A percentile compares a stretch with the other conserved stretches of the same genome.
Evolutionary conservation across 2,797 vertebrate genomes (phyloP).

Genomic region (Ctenochaetus hawaiiensis): DNA sequence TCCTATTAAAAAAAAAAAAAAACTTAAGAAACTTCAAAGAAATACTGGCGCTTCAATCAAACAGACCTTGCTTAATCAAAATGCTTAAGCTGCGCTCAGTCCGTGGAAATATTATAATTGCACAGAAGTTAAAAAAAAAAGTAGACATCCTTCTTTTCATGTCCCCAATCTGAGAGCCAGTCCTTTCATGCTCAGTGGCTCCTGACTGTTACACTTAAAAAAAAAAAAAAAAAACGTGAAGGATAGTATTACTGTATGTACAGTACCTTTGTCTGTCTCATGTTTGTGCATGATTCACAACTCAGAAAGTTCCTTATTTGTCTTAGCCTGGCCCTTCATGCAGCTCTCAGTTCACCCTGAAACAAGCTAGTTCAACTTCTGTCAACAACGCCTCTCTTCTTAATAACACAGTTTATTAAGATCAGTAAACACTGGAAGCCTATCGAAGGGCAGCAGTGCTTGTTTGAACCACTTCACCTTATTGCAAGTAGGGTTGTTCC

Average conservation of each 20-base stretch:
- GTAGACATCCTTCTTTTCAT: conserved; percentile 10
- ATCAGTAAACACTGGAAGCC: too few relatives aligned
- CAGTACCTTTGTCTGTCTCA: background rate
- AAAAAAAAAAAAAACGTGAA: background rate
- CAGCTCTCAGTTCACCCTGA: too few relatives aligned
- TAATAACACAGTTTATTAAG: too few relatives aligned
- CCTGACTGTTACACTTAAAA: background rate
- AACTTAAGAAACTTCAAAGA: conserved; percentile 51
- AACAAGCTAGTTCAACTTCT: too few relatives aligned
- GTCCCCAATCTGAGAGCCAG: background rate
- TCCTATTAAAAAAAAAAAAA: conserved; percentile 48
- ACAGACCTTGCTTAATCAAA: conserved; percentile 28
- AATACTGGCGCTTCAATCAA: conserved; percentile 38
- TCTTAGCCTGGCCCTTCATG: too few relatives aligned
- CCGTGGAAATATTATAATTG: conserved; percentile 46
- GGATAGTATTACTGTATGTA: background rate
- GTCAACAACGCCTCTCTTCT: too few relatives aligned
- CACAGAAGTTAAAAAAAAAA: conserved; percentile 4
- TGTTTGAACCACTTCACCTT: too few relatives aligned
- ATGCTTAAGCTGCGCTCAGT: conserved; percentile 26
- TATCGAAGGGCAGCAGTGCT: too few relatives aligned
- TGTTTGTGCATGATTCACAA: too few relatives aligned
- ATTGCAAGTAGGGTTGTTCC: too few relatives aligned
- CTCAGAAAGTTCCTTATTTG: too few relatives aligned
- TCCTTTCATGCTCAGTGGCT: conserved; percentile 2